These are phyloP conservation scores for Ianthella basta DNA, from an alignment of 37 sponge, comb jelly and placozoan species.

Conservation along the genomic window DNA sequence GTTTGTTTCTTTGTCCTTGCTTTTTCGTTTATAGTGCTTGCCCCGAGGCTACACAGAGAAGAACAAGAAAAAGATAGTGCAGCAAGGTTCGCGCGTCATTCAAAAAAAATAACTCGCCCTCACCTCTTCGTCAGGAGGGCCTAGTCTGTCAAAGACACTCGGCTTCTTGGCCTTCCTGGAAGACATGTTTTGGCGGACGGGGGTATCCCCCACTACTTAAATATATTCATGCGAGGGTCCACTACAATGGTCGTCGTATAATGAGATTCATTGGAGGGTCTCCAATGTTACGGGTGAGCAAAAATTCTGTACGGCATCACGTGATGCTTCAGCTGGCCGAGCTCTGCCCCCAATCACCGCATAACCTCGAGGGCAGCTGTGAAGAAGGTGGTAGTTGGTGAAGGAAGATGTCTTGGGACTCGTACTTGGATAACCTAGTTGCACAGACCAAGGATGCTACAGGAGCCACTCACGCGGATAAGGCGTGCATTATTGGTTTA, in stretches of 20 bases:
- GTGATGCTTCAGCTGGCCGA: slow-evolving; percentile 15
- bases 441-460: slow-evolving; percentile 76
- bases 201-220: slow-evolving; percentile 20
- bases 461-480: slow-evolving; percentile 63
- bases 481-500: slow-evolving; percentile 75
- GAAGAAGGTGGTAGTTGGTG: too few relatives aligned
- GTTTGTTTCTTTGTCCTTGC: slow-evolving; percentile 6
- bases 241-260: not conserved
- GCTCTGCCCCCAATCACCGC: not conserved
- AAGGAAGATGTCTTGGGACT: slow-evolving; percentile 79
- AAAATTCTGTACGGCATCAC: slow-evolving; percentile 1
- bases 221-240: not conserved
- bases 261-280: slow-evolving; percentile 36
- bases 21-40: not conserved
- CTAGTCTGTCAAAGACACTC: slow-evolving; percentile 84
- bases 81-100: not conserved
- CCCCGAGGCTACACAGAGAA: not conserved
- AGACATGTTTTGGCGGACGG: slow-evolving; percentile 2
- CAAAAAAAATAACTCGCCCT: not conserved
- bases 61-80: not conserved
- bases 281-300: not conserved
- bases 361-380: too few relatives aligned
- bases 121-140: slow-evolving; percentile 60
- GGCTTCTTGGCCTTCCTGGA: slow-evolving; percentile 47
- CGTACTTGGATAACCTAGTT: slow-evolving; percentile 85